Conservation (phyloP, 2,113 vertebrate genomes). For the Pomatostomus ruficeps region DNA sequence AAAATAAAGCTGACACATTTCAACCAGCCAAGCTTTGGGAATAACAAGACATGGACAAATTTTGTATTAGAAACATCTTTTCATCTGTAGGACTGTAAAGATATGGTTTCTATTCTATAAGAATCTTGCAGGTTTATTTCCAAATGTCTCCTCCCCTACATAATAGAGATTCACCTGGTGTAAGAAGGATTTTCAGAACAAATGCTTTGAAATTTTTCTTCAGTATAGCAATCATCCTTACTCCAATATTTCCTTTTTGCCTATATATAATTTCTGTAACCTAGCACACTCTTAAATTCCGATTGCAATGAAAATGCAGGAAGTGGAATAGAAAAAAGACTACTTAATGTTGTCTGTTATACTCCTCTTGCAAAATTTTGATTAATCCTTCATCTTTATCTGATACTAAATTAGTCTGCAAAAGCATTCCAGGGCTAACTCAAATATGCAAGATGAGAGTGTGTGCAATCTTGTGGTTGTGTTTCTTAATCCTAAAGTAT, state of each 20-base stretch:
- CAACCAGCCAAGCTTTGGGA: not conserved
- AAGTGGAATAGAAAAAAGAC: not conserved
- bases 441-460: not conserved
- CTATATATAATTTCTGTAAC: not conserved
- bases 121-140: not conserved
- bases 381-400: not conserved
- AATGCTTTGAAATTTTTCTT: not conserved
- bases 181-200: not conserved
- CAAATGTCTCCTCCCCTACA: not conserved
- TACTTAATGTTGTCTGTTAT: not conserved
- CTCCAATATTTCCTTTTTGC: not conserved
- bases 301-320: not conserved
- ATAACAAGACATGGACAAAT: not conserved
- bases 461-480: not conserved
- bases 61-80: not conserved
- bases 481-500: not conserved
- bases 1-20: not conserved
- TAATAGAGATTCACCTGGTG: not conserved
- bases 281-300: not conserved
- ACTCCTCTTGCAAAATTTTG: not conserved
- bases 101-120: not conserved
- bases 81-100: not conserved
- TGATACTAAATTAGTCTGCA: not conserved
- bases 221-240: not conserved
- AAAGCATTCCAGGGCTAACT: not conserved